These are phyloP conservation scores for Ailuropoda melanoleuca DNA, from an alignment of 2,113 vertebrate genomes.

Conservation along the genomic window DNA sequence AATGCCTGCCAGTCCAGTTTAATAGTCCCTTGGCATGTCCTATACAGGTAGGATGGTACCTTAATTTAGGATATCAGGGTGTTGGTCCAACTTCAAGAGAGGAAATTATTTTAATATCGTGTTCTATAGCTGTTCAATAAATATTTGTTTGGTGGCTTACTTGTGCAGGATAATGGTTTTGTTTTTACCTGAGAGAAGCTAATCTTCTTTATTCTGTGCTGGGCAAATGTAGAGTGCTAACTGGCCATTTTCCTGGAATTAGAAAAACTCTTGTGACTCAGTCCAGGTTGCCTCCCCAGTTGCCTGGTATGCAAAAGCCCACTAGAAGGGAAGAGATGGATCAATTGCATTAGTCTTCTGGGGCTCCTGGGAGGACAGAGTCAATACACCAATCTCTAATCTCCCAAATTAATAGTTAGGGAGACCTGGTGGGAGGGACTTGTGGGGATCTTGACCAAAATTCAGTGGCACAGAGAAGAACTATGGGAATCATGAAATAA, in stretches of 20 bases:
- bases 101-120: background rate
- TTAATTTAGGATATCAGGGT: background rate
- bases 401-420: background rate
- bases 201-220: slow-evolving; percentile 16
- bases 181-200: background rate
- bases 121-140: background rate
- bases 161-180: slow-evolving; percentile 4
- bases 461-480: background rate
- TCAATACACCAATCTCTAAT: background rate
- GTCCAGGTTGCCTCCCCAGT: background rate
- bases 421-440: background rate
- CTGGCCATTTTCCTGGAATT: background rate
- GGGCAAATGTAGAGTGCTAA: background rate
- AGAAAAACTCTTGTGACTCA: background rate
- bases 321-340: background rate
- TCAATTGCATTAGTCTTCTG: background rate
- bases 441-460: background rate
- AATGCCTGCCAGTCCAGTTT: background rate
- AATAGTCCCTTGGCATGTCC: background rate
- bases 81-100: background rate
- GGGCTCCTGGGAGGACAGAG: background rate
- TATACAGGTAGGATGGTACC: background rate
- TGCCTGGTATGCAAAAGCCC: background rate
- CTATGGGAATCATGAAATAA: background rate
- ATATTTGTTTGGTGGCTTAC: background rate